A percentile compares a stretch with the other conserved stretches of the same genome.
Evolutionary conservation across 2,113 vertebrate genomes (phyloP).

Genomic region (Sminthopsis crassicaudata): DNA sequence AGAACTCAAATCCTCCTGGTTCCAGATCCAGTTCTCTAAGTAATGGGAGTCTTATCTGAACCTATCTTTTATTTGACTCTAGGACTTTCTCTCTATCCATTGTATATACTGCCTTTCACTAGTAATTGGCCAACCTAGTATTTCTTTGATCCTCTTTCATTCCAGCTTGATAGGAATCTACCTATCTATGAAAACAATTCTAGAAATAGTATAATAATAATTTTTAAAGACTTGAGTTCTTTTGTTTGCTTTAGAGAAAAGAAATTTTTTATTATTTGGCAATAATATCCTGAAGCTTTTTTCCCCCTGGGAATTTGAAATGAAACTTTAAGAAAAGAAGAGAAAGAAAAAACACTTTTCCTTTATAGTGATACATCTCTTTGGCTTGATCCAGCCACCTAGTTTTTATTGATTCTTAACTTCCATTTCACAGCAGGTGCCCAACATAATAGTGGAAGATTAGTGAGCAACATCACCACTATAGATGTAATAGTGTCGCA

Average conservation of each 20-base stretch:
- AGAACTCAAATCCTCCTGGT: not conserved
- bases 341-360: not conserved
- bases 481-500: not conserved
- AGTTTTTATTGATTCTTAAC: not conserved
- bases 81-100: not conserved
- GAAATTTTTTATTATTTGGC: conserved; percentile 26
- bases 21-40: not conserved
- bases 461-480: not conserved
- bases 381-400: not conserved
- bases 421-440: not conserved
- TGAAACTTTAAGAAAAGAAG: conserved; percentile 30
- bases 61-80: not conserved
- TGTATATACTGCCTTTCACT: not conserved
- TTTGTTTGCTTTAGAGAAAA: conserved; percentile 47
- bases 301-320: conserved; percentile 46
- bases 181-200: conserved; percentile 17
- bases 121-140: not conserved
- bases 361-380: not conserved
- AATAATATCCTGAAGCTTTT: not conserved
- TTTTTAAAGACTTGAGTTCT: conserved; percentile 44
- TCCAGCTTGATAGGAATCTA: not conserved
- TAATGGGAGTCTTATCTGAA: not conserved
- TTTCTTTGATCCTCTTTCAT: not conserved
- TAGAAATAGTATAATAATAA: conserved; percentile 41
- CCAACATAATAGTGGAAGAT: not conserved